These are phyloP conservation scores for Dasysyrphus albostriatus DNA, from an alignment of 2,888 invertebrate species.

Conservation along the genomic window DNA sequence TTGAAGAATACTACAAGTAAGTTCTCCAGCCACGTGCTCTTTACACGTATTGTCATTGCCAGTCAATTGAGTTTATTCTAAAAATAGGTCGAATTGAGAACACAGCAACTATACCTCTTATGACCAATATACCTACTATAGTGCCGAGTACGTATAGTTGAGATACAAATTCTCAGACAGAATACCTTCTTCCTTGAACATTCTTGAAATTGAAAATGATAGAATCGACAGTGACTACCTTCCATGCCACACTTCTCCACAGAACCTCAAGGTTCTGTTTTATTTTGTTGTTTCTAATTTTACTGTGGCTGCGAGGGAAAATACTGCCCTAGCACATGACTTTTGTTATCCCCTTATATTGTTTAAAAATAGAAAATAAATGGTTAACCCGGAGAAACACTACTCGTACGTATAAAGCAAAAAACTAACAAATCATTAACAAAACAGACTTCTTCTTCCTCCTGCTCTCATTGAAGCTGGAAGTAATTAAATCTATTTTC, in stretches of 20 bases:
- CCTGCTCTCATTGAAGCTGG: constrained; percentile 48
- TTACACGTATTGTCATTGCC: constrained; percentile 32
- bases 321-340: constrained; percentile 42
- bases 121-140: constrained; percentile 45
- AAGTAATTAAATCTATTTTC: constrained; percentile 75
- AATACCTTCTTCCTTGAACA: constrained; percentile 50
- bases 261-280: constrained; percentile 11
- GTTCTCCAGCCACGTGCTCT: constrained; percentile 8
- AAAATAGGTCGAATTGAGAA: constrained; percentile 58
- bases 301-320: constrained; percentile 12
- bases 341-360: constrained; percentile 41
- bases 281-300: neutral
- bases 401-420: neutral
- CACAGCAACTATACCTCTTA: constrained; percentile 50
- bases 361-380: constrained; percentile 72
- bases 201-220: constrained; percentile 45
- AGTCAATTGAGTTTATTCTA: constrained; percentile 57
- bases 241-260: constrained; percentile 33
- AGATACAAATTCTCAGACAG: constrained; percentile 20
- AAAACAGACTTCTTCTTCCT: constrained; percentile 59
- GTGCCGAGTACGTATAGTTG: neutral
- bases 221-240: neutral
- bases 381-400: constrained; percentile 35
- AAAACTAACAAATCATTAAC: constrained; percentile 62
- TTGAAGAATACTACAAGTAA: neutral